phyloP scores from a whole-genome alignment of 1,140 invertebrate species.

The Ctenoplectra terminalis region DNA sequence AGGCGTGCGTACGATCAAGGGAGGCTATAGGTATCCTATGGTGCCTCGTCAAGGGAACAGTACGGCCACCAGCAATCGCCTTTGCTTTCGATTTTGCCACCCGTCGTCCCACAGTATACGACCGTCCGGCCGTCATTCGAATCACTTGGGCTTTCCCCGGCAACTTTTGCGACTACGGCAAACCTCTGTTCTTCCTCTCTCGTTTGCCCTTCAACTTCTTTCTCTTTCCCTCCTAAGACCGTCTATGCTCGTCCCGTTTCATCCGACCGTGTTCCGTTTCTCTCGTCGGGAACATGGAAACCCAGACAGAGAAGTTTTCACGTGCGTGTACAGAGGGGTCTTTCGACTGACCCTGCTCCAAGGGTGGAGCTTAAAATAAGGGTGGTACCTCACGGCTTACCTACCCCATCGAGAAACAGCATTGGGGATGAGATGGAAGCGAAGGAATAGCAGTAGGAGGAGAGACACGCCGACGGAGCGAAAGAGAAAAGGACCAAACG shows the following conservation, averaged over 20 bases:
- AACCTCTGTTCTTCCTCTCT: slow-evolving; percentile 21
- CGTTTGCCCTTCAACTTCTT: background rate
- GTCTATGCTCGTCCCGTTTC: background rate
- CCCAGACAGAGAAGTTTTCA: slow-evolving; percentile 31
- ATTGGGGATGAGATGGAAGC: slow-evolving; percentile 57
- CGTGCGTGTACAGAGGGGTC: slow-evolving; percentile 28
- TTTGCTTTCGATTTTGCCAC: slow-evolving; percentile 61
- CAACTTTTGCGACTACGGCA: background rate
- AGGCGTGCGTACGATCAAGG: background rate
- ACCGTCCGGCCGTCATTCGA: slow-evolving; percentile 42
- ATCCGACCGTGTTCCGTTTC: background rate
- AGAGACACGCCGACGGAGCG: slow-evolving; percentile 15
- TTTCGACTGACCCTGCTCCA: slow-evolving; percentile 65
- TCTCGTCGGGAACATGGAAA: slow-evolving; percentile 3
- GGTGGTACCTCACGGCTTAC: slow-evolving; percentile 73
- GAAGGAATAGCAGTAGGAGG: slow-evolving; percentile 28
- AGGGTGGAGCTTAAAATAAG: slow-evolving; percentile 81
- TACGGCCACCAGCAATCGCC: slow-evolving; percentile 66
- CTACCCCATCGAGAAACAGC: slow-evolving; percentile 64
- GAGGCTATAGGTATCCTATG: slow-evolving; percentile 1
- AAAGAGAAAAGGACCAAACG: slow-evolving; percentile 1
- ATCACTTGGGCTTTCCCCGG: slow-evolving; percentile 58
- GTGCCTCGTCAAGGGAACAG: slow-evolving; percentile 58
- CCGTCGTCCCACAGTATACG: slow-evolving; percentile 33
- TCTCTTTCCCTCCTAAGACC: background rate